Evolutionary conservation across 2,797 vertebrate species (phyloP).

Genomic region (Phoxinus dragarum): DNA sequence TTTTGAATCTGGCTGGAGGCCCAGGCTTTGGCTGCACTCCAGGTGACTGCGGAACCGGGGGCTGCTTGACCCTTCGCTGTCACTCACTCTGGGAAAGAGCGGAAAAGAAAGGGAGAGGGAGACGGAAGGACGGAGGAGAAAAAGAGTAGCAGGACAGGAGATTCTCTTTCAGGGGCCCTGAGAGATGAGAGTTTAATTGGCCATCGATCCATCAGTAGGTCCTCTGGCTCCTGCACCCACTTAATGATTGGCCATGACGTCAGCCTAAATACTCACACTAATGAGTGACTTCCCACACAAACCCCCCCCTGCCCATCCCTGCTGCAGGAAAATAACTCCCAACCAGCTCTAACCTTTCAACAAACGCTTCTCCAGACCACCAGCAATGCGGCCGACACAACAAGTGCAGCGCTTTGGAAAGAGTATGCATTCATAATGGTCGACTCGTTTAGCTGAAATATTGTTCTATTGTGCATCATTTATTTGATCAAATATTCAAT

Average conservation of each 20-base stretch:
- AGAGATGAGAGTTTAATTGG: constrained; percentile 80
- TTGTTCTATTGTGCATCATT: neutral
- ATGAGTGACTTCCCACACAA: constrained; percentile 41
- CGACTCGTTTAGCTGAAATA: neutral
- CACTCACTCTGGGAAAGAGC: constrained; percentile 64
- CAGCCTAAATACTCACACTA: constrained; percentile 49
- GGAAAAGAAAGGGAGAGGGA: constrained; percentile 54
- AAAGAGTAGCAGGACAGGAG: constrained; percentile 63
- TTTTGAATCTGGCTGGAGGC: constrained; percentile 54
- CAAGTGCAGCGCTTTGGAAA: neutral
- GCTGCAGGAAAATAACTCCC: neutral
- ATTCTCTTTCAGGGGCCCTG: constrained; percentile 69
- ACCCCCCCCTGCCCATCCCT: neutral
- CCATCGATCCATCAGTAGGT: constrained; percentile 71
- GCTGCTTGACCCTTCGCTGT: constrained; percentile 59
- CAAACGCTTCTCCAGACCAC: neutral
- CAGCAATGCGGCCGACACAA: neutral
- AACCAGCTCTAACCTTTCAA: neutral
- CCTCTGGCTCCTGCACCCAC: constrained; percentile 50
- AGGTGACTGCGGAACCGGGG: constrained; percentile 62
- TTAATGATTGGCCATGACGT: constrained; percentile 60
- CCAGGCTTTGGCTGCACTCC: constrained; percentile 63
- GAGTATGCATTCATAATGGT: neutral
- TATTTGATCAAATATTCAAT: neutral
- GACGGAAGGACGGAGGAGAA: constrained; percentile 55